phyloP scores from a whole-genome alignment of 2,888 invertebrate species.

The Diabrotica balteata region DNA sequence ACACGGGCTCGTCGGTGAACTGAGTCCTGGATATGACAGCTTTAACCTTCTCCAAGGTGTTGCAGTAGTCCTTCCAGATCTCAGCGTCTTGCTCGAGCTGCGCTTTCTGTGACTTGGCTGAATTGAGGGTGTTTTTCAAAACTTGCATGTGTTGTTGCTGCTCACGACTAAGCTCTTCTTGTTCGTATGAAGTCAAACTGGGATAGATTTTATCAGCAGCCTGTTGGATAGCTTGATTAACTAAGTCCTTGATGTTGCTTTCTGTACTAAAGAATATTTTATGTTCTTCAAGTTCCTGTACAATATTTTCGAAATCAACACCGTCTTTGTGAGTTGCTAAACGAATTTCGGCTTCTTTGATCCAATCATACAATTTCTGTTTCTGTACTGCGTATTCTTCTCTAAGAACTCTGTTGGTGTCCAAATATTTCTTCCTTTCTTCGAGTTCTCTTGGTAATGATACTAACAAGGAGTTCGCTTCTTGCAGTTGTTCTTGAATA shows the following conservation, averaged over 20 bases:
- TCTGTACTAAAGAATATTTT: constrained; percentile 86
- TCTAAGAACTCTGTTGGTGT: constrained; percentile 77
- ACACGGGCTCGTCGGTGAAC: constrained; percentile 80
- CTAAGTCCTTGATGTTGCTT: constrained; percentile 77
- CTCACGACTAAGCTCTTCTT: constrained; percentile 82
- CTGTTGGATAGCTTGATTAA: constrained; percentile 82
- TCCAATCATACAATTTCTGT: constrained; percentile 82
- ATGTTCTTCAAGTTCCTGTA: constrained; percentile 84
- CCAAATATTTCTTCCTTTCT: constrained; percentile 81
- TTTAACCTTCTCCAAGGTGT: constrained; percentile 78
- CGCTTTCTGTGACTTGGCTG: constrained; percentile 81
- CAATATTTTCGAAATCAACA: constrained; percentile 86
- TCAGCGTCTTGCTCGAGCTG: constrained; percentile 82
- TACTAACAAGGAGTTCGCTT: constrained; percentile 78
- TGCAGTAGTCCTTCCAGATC: constrained; percentile 85
- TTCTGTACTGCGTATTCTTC: constrained; percentile 79
- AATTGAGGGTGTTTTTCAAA: constrained; percentile 81
- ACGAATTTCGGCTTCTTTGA: constrained; percentile 80
- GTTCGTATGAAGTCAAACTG: constrained; percentile 79
- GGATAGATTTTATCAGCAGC: constrained; percentile 90
- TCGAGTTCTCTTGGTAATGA: constrained; percentile 82
- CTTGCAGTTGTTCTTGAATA: constrained; percentile 83
- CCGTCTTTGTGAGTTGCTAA: constrained; percentile 82
- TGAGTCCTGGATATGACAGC: constrained; percentile 76
- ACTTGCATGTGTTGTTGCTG: constrained; percentile 82